Conservation (phyloP, 2,113 vertebrate genomes). For the Raphicerus campestris region DNA sequence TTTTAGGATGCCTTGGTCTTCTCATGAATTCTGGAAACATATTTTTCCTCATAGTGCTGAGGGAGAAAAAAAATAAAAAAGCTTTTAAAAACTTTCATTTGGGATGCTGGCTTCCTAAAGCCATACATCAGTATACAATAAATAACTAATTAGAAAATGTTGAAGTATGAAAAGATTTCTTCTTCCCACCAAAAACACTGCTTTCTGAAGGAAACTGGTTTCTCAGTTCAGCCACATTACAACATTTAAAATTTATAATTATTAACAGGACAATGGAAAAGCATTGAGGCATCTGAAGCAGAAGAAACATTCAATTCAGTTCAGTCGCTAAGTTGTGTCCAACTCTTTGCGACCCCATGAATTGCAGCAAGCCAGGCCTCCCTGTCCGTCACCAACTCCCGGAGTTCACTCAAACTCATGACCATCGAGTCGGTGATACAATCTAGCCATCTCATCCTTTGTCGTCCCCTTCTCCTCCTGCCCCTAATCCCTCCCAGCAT, state of each 20-base stretch:
- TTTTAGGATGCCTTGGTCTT: conserved; percentile 86
- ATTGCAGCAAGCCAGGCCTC: too few relatives aligned
- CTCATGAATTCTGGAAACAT: conserved; percentile 79
- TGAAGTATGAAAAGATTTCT: conserved; percentile 82
- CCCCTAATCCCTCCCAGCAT: too few relatives aligned
- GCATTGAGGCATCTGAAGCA: not conserved
- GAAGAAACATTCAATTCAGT: not conserved
- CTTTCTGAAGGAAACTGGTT: conserved; percentile 79
- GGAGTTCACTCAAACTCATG: too few relatives aligned
- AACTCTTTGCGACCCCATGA: too few relatives aligned
- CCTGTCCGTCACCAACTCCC: too few relatives aligned
- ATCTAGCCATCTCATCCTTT: too few relatives aligned
- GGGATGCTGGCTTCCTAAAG: conserved; percentile 86
- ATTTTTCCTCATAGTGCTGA: conserved; percentile 70
- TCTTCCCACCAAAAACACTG: conserved; percentile 69
- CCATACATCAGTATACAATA: conserved; percentile 86
- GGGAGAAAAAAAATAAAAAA: not conserved
- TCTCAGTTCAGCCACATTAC: conserved; percentile 71
- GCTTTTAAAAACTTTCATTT: conserved; percentile 84
- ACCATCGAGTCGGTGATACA: too few relatives aligned
- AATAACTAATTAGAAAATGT: conserved; percentile 85
- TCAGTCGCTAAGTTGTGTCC: accelerated
- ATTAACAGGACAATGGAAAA: not conserved
- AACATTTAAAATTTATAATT: not conserved
- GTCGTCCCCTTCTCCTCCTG: too few relatives aligned